phyloP scores from a whole-genome alignment of 2,888 invertebrate species.

The Apamea anceps region DNA sequence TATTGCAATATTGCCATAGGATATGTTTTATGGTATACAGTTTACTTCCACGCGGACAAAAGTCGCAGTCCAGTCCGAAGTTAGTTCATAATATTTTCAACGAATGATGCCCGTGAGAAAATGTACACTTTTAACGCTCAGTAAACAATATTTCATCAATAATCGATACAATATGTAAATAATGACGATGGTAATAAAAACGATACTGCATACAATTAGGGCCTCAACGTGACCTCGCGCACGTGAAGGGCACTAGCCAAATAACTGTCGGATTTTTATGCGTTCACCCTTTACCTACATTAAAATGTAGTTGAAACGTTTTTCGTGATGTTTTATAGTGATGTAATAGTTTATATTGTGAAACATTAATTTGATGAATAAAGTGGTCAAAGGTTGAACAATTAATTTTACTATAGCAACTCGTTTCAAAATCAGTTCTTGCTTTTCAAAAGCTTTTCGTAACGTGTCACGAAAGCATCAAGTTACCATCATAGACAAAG shows the following conservation, averaged over 20 bases:
- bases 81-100: background rate
- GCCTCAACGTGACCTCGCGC: constrained; percentile 46
- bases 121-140: background rate
- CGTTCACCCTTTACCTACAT: constrained; percentile 8
- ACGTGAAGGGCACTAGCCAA: constrained; percentile 41
- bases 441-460: background rate
- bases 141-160: background rate
- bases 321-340: constrained; percentile 5
- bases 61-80: background rate
- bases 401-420: background rate
- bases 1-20: background rate
- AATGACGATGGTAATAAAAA: constrained; percentile 25
- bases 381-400: constrained; percentile 14
- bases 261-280: constrained; percentile 32
- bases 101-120: background rate
- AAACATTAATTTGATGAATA: background rate
- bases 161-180: constrained; percentile 12
- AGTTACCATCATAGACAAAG: constrained; percentile 1
- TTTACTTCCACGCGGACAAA: no score
- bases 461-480: constrained; percentile 5
- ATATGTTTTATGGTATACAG: background rate
- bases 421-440: background rate
- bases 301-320: background rate
- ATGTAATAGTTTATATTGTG: background rate
- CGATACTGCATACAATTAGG: constrained; percentile 21